phyloP scores from a whole-genome alignment of 2,797 vertebrate genomes.

The Synanceia verrucosa region DNA sequence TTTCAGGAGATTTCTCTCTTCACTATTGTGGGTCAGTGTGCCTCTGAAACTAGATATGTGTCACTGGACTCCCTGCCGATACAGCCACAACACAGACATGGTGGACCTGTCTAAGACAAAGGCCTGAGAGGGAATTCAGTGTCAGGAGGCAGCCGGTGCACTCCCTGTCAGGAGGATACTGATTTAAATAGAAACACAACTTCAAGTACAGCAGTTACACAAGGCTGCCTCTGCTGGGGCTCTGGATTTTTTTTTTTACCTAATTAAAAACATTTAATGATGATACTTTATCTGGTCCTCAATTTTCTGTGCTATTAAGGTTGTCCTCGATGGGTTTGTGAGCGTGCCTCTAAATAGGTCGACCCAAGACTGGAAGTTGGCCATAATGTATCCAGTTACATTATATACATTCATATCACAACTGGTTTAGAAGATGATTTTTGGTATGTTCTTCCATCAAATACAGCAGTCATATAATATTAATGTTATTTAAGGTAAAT shows the following conservation, averaged over 20 bases:
- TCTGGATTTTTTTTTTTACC: conserved; percentile 69
- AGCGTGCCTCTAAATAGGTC: conserved; percentile 79
- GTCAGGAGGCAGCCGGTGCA: conserved; percentile 55
- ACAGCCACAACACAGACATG: conserved; percentile 65
- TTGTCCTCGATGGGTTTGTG: conserved; percentile 77
- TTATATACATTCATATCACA: not conserved
- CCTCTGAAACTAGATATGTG: conserved; percentile 68
- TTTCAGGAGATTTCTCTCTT: conserved; percentile 59
- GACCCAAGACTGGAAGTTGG: conserved; percentile 69
- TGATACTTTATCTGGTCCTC: conserved; percentile 82
- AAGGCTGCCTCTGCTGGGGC: conserved; percentile 71
- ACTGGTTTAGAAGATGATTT: not conserved
- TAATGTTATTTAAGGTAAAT: not conserved
- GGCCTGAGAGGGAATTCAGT: conserved; percentile 77
- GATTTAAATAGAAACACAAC: conserved; percentile 65
- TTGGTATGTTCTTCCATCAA: conserved; percentile 24
- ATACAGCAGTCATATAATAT: not conserved
- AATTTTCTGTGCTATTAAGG: conserved; percentile 84
- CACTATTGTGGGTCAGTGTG: conserved; percentile 77
- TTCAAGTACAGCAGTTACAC: conserved; percentile 75
- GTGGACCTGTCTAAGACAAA: conserved; percentile 75
- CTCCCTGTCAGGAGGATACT: conserved; percentile 60
- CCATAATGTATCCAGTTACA: conserved; percentile 46
- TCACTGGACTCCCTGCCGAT: conserved; percentile 73
- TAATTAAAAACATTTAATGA: conserved; percentile 87